These are phyloP conservation scores for Eutrigla gurnardus DNA, from an alignment of 2,797 vertebrate genomes.

Conservation along the genomic window DNA sequence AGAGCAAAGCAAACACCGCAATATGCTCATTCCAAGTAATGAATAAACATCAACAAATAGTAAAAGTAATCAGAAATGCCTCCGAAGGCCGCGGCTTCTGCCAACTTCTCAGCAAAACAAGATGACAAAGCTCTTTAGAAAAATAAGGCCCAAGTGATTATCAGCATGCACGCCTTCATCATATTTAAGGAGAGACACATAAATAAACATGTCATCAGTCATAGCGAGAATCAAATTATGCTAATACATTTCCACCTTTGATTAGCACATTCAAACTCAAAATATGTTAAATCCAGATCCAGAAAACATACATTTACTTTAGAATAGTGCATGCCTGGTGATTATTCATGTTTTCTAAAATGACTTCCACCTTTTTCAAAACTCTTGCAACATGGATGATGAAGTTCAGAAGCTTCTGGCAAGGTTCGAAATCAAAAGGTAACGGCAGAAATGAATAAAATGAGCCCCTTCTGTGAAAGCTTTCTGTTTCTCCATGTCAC, in stretches of 20 bases:
- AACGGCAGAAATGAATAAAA: neutral
- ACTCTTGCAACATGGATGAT: conserved; percentile 1
- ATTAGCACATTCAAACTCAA: conserved; percentile 55
- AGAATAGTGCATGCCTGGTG: conserved; percentile 27
- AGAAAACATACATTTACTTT: conserved; percentile 38
- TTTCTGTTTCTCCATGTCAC: neutral
- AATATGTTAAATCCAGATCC: conserved; percentile 33
- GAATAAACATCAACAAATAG: conserved; percentile 51
- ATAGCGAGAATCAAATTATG: conserved; percentile 46
- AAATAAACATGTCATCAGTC: conserved; percentile 69
- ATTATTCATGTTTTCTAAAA: conserved; percentile 37
- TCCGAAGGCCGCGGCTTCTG: conserved; percentile 26
- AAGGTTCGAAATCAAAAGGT: neutral
- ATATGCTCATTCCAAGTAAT: conserved; percentile 22
- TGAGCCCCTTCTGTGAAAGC: neutral
- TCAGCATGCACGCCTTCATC: conserved; percentile 39
- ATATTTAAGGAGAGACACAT: conserved; percentile 45
- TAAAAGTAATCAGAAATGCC: conserved; percentile 49
- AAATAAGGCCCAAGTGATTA: conserved; percentile 53
- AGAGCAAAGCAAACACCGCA: conserved; percentile 48
- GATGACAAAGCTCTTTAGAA: conserved; percentile 48
- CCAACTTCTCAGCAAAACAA: conserved; percentile 48
- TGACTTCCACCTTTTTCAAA: neutral
- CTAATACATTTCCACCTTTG: conserved; percentile 52
- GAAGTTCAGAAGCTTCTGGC: neutral